Base-by-base conservation (phyloP, 1,140 invertebrate genomes). In the Solenopsis fugax region DNA sequence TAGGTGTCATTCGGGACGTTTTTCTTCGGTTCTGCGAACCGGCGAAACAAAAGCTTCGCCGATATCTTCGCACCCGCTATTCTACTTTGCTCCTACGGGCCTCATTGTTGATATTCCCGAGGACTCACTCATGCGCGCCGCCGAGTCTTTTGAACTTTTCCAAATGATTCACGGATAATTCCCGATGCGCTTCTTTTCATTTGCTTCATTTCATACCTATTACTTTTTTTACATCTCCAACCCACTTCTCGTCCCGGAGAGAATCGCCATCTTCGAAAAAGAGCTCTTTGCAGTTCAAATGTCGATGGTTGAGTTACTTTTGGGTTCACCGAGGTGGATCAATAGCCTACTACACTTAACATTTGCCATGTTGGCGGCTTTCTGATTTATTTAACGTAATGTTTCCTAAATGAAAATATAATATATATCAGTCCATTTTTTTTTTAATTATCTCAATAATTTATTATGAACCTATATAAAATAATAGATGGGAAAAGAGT, bases 151-250 rank as follows among this genome's bases (percentile, higher is more conserved):
- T 94, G 91, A 94, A 90, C 91, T 91, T 87, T 91, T 88, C 91
- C 90, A 89, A 94, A 93, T 92, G 91, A 94, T 93, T 94, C 92
- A 89, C 91, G 90, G 92, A 94, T 94, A 93, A 93, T 94, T 94
- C 93, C 90, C 91, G 90, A 93, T 93, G 92, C 92, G 88, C 91
- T 93, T 86, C 76, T 89, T 88, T 88, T 88, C 82, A 77, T 71
- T 85, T 75, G 60, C 72, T 85, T 73, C 72, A 87, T 80, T 91
- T 85, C 50, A 24, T 77, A 60, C 21, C 2, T 34, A 12, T 60
- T 41, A 37, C 2, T 21, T 52, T 48, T 80, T 65, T 48, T 48
- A 12, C 16, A 62, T 69, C 69, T 67, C 24, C 34, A 21, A 45
- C 48, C 16, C 2, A 3, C 34, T 24, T 13, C 21, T 18, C 67